phyloP scores from a whole-genome alignment of 2,113 vertebrate genomes.

The Pyxicephalus adspersus region DNA sequence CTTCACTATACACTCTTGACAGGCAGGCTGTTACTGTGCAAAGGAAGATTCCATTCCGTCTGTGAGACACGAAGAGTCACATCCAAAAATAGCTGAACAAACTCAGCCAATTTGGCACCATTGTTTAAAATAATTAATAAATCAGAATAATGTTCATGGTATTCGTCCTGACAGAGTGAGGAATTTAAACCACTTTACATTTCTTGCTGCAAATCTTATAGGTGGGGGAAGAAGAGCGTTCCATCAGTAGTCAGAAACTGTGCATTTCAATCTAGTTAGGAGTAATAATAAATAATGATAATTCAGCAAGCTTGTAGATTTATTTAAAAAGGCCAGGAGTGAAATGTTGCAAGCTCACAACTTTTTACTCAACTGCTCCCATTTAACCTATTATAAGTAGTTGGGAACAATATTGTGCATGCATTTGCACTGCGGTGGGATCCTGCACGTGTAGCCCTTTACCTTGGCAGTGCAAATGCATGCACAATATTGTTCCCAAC shows the following conservation, averaged over 20 bases:
- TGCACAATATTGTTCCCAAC: too few species aligned
- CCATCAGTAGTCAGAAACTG: background rate
- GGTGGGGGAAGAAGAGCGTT: background rate
- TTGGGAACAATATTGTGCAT: too few species aligned
- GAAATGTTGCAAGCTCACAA: too few species aligned
- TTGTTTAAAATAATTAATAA: constrained; percentile 12
- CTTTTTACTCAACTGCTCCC: too few species aligned
- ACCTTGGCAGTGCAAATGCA: too few species aligned
- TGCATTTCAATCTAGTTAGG: background rate
- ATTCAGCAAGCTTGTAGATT: too few species aligned
- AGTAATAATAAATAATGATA: too few species aligned
- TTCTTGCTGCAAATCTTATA: constrained; percentile 10
- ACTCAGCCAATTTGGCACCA: constrained; percentile 18
- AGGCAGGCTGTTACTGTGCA: background rate
- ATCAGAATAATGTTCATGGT: constrained; percentile 33
- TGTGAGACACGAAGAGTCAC: background rate
- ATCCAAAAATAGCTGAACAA: constrained; percentile 25
- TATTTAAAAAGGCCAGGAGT: too few species aligned
- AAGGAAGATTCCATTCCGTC: background rate
- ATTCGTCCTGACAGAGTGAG: constrained; percentile 21
- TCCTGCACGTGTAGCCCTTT: too few species aligned
- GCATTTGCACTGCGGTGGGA: too few species aligned
- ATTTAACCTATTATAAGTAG: too few species aligned
- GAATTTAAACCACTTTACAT: constrained; percentile 28
- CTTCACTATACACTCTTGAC: background rate